Conservation (phyloP, 2,797 vertebrate species). For the Cetoscarus ocellatus region DNA sequence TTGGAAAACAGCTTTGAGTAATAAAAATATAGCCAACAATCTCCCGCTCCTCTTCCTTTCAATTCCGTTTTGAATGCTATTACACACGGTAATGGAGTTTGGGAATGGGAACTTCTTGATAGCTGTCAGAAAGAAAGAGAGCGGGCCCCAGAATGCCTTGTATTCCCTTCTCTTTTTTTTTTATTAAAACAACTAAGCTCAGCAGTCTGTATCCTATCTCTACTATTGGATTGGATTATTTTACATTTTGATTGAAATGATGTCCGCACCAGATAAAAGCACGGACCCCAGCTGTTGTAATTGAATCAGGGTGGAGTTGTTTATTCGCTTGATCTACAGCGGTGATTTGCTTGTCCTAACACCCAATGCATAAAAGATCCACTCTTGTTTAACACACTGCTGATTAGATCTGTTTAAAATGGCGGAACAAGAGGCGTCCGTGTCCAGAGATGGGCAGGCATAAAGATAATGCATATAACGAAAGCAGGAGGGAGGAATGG, state of each 20-base stretch:
- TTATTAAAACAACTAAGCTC: constrained; percentile 93
- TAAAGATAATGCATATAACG: constrained; percentile 87
- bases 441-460: constrained; percentile 85
- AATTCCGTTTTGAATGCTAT: constrained; percentile 89
- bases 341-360: constrained; percentile 92
- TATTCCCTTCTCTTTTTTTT: constrained; percentile 82
- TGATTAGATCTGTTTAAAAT: constrained; percentile 95
- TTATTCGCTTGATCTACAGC: constrained; percentile 96
- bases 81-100: constrained; percentile 94
- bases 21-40: constrained; percentile 90
- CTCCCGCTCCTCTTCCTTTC: constrained; percentile 81
- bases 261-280: constrained; percentile 97
- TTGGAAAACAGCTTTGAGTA: constrained; percentile 84
- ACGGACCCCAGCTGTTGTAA: constrained; percentile 91
- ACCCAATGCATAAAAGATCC: constrained; percentile 95
- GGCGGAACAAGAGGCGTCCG: constrained; percentile 85
- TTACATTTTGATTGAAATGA: constrained; percentile 99
- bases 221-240: constrained; percentile 98
- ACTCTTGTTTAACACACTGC: constrained; percentile 93
- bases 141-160: constrained; percentile 80
- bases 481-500: constrained; percentile 59
- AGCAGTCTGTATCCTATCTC: constrained; percentile 97
- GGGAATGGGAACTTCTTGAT: constrained; percentile 90
- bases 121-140: constrained; percentile 87
- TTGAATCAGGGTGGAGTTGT: constrained; percentile 96